Conservation (phyloP, 1,140 invertebrate species). For the Tetramorium simillimum region DNA sequence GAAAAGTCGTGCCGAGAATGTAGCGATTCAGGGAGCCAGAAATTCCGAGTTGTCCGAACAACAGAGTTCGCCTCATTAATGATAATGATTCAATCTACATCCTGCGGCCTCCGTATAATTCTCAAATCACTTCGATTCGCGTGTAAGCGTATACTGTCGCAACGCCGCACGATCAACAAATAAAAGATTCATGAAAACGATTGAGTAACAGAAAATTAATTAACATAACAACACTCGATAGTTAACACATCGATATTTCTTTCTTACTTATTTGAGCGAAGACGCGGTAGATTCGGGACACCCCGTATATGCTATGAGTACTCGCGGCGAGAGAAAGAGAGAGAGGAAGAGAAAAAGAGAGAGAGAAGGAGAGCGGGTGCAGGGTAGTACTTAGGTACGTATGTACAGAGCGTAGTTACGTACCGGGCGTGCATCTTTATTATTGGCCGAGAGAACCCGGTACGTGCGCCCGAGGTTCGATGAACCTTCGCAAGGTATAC, state of each 20-base stretch:
- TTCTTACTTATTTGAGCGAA: background rate
- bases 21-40: constrained; percentile 25
- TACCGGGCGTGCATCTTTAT: constrained; percentile 75
- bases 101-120: background rate
- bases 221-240: background rate
- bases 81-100: background rate
- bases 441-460: constrained; percentile 73
- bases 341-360: constrained; percentile 12
- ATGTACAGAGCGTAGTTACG: constrained; percentile 74
- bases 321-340: constrained; percentile 40
- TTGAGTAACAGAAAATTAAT: background rate
- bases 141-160: background rate
- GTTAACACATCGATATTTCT: background rate
- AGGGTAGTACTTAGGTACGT: constrained; percentile 71
- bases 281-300: constrained; percentile 8
- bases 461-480: constrained; percentile 70
- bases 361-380: constrained; percentile 52
- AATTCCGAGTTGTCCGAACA: background rate
- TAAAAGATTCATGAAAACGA: background rate
- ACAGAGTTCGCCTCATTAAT: background rate
- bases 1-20: constrained; percentile 44
- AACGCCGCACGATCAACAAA: background rate
- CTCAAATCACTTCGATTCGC: background rate
- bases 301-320: constrained; percentile 39
- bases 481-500: constrained; percentile 69